Base-by-base conservation (phyloP, 1,140 invertebrate species). In the Archegozetes longisetosus region DNA sequence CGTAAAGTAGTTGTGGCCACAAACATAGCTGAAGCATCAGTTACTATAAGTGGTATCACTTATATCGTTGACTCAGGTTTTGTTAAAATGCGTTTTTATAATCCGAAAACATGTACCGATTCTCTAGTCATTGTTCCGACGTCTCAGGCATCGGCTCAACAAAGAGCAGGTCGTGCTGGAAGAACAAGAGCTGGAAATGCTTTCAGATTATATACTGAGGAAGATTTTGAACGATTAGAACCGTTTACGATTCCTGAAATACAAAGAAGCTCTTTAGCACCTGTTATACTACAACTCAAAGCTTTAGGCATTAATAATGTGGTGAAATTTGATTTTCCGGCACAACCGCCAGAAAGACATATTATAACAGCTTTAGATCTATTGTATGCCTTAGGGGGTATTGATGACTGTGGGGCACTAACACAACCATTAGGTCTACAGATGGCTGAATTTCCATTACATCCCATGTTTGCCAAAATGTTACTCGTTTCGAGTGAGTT, bases 21-120 rank as follows among this genome's bases (percentile, higher is more conserved):
- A 2, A 98, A 98, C 71, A 90, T 98, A 58, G 94, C 94, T 0
- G 95, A 98, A 75, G 91, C 94, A 0, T 97, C 92, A 3, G 81
- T 98, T 24, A 90, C 86, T 6, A 86, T 90, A 61, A 82, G 83
- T 53, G 91, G 92, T 46, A 86, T 99, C 65, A 81, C 85, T 61
- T 94, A 92, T 71, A 85, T 73, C 63, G 62, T 60, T 13, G 62
- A 64, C 71, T 84, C 87, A 74, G 95, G 95, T 1, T 98, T 93
- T 75, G 88, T 93, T n/a, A 98, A 98, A 76, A 71, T 94, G 53
- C 83, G 86, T 28, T 92, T 87, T 76, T 94, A 85, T 69, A 88
- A 95, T 69, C 77, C 83, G 0, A 78, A 82, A 27, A 84, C 86
- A 17, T 83, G 84, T 23, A 86, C 88, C 13, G 90, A 97, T 70